Conservation (phyloP, 1,140 invertebrate species). For the Eupristina koningsbergeri region DNA sequence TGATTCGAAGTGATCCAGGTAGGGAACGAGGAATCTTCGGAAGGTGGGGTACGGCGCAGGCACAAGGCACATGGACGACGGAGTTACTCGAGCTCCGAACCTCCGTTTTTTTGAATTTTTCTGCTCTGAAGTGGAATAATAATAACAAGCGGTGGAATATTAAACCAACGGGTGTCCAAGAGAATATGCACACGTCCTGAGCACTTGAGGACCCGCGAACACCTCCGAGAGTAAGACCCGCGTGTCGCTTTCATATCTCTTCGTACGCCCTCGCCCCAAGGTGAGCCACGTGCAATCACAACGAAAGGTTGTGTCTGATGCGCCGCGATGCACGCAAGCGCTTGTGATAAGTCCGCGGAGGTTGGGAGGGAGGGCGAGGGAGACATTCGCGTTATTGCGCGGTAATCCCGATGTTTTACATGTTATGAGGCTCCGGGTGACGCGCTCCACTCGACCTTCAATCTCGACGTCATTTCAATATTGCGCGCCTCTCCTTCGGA, state of each 20-base stretch:
- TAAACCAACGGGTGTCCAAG: slow-evolving; percentile 65
- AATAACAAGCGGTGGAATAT: slow-evolving; percentile 72
- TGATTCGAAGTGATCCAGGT: too few relatives aligned
- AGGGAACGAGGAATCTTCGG: too few relatives aligned
- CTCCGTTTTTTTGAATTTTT: slow-evolving; percentile 34
- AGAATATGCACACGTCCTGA: background rate
- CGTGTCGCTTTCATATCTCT: background rate
- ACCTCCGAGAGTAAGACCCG: too few relatives aligned
- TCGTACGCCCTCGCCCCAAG: too few relatives aligned
- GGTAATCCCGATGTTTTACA: slow-evolving; percentile 70
- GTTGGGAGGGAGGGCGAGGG: background rate
- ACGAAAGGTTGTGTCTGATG: too few relatives aligned
- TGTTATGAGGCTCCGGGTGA: slow-evolving; percentile 64
- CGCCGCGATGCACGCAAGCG: too few relatives aligned
- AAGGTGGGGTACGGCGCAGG: too few relatives aligned
- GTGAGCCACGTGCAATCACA: too few relatives aligned
- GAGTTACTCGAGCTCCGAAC: background rate
- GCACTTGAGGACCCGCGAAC: background rate
- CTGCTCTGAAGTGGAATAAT: slow-evolving; percentile 66
- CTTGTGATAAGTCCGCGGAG: background rate
- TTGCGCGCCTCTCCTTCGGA: background rate
- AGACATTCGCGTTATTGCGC: slow-evolving; percentile 61
- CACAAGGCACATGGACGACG: background rate
- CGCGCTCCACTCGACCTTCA: slow-evolving; percentile 60
- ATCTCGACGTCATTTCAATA: slow-evolving; percentile 62